Conservation (phyloP, 2,888 invertebrate species). For the Gymnocheta viridis region DNA sequence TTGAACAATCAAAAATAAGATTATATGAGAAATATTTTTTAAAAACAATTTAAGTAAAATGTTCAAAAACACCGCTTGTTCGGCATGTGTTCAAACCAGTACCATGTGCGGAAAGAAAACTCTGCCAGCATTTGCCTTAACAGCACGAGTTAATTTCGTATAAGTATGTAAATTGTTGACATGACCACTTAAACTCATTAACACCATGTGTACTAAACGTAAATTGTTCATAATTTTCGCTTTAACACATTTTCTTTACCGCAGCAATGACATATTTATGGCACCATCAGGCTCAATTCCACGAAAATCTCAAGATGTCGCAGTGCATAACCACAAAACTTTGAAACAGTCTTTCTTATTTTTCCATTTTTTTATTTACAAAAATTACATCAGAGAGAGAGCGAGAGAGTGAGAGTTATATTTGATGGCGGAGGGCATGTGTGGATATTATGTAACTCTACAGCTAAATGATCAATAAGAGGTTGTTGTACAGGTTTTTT, state of each 20-base stretch:
- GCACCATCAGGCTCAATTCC: conserved; percentile 9
- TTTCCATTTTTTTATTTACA: too few relatives aligned
- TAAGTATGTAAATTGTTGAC: conserved; percentile 14
- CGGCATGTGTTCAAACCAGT: not conserved
- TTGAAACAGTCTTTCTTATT: too few relatives aligned
- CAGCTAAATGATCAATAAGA: too few relatives aligned
- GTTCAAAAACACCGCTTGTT: not conserved
- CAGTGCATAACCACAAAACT: not conserved
- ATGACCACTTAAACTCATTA: conserved; percentile 51
- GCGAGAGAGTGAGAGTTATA: too few relatives aligned
- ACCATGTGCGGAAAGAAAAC: not conserved
- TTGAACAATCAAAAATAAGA: not conserved
- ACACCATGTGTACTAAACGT: conserved; percentile 23
- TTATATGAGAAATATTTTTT: not conserved
- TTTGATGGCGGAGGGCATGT: too few relatives aligned
- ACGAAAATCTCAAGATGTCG: not conserved
- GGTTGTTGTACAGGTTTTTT: too few relatives aligned
- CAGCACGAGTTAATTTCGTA: conserved; percentile 17
- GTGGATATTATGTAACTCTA: too few relatives aligned
- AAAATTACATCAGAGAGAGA: too few relatives aligned
- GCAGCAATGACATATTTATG: conserved; percentile 7
- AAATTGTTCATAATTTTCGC: conserved; percentile 10
- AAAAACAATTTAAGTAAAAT: not conserved
- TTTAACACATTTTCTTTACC: conserved; percentile 6
- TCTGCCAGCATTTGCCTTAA: not conserved